phyloP scores from a whole-genome alignment of 1,140 invertebrate genomes.

The Panulirus ornatus region DNA sequence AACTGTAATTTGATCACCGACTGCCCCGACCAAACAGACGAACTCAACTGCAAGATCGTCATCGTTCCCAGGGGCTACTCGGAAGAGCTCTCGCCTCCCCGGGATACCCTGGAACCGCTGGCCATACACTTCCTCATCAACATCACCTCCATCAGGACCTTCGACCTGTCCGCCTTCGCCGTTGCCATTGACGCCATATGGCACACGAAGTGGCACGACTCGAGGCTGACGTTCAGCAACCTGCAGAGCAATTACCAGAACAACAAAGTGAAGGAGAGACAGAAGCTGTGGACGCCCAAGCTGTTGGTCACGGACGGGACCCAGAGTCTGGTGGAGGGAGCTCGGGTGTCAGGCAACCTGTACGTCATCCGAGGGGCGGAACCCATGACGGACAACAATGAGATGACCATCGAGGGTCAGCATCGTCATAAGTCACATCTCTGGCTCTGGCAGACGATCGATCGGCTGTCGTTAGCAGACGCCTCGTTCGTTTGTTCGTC shows the following conservation, averaged over 20 bases:
- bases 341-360: not conserved
- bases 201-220: conserved; percentile 11
- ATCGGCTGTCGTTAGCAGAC: too few species aligned
- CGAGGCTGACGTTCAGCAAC: conserved; percentile 13
- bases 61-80: conserved; percentile 5
- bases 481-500: too few species aligned
- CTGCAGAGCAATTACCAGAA: not conserved
- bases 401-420: not conserved
- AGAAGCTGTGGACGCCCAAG: conserved; percentile 4
- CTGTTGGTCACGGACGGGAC: not conserved
- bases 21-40: not conserved
- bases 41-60: not conserved
- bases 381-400: not conserved
- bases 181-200: not conserved
- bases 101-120: not conserved
- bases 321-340: not conserved
- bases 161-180: not conserved
- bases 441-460: too few species aligned
- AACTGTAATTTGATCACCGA: not conserved
- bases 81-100: not conserved
- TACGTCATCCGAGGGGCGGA: not conserved
- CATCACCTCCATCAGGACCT: conserved; percentile 22
- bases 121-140: not conserved
- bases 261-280: not conserved
- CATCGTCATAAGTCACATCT: too few species aligned